Evolutionary conservation across 2,888 invertebrate species (phyloP).

Genomic region (Apotomis capreana): DNA sequence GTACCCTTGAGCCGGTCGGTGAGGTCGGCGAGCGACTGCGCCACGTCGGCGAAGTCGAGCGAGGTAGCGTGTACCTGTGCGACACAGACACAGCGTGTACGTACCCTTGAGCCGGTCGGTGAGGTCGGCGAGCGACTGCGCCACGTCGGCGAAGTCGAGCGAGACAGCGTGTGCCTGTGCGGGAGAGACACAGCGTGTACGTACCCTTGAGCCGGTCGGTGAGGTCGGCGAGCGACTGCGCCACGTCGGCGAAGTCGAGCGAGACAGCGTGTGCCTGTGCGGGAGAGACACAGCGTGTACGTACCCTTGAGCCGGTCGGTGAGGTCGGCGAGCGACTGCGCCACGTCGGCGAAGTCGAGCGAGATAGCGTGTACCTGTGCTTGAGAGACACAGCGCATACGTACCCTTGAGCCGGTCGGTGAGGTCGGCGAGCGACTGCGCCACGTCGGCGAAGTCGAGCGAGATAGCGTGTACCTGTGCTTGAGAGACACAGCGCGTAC

Average conservation of each 20-base stretch:
- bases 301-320: constrained; percentile 60
- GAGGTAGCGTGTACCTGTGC: constrained; percentile 92
- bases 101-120: background rate
- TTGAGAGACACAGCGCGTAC: constrained; percentile 41
- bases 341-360: constrained; percentile 89
- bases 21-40: constrained; percentile 51
- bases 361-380: constrained; percentile 92
- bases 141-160: constrained; percentile 89
- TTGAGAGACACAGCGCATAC: constrained; percentile 78
- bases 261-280: constrained; percentile 87
- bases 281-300: background rate
- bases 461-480: constrained; percentile 47
- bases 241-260: constrained; percentile 94
- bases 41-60: constrained; percentile 89
- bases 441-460: constrained; percentile 89
- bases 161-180: constrained; percentile 47
- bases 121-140: background rate
- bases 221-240: constrained; percentile 51
- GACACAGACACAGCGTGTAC: constrained; percentile 78
- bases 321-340: constrained; percentile 51
- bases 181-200: constrained; percentile 42
- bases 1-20: constrained; percentile 60
- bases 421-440: background rate
- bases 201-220: constrained; percentile 55
- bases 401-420: background rate